A percentile compares a stretch with the other conserved stretches of the same genome.
Evolutionary conservation across 1,140 invertebrate species (phyloP).

Genomic region (Zaprionus davidi): DNA sequence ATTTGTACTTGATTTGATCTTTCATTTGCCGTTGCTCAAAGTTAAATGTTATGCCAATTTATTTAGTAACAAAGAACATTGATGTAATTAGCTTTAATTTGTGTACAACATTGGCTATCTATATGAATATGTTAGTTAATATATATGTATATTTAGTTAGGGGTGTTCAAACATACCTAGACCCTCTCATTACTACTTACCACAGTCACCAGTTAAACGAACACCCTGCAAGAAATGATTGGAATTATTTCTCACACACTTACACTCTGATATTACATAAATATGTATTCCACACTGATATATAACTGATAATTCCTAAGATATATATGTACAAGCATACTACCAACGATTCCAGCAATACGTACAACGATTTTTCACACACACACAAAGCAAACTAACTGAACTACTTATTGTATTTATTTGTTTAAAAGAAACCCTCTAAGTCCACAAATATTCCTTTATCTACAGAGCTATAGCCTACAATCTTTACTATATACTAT

Average conservation of each 20-base stretch:
- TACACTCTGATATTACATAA: conserved; percentile 56
- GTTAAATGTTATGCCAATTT: conserved; percentile 47
- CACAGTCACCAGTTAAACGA: conserved; percentile 1
- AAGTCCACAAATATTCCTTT: conserved; percentile 8
- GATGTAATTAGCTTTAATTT: conserved; percentile 68
- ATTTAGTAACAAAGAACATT: conserved; percentile 25
- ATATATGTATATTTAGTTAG: background rate
- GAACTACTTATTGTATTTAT: conserved; percentile 51
- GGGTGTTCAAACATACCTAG: background rate
- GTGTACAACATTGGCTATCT: conserved; percentile 31
- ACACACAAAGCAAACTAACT: conserved; percentile 29
- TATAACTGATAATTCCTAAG: conserved; percentile 69
- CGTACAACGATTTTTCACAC: conserved; percentile 62
- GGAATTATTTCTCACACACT: conserved; percentile 32
- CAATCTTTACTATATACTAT: conserved; percentile 12
- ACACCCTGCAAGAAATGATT: background rate
- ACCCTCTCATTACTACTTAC: background rate
- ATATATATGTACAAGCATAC: conserved; percentile 3
- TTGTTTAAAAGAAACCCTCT: background rate
- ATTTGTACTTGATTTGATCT: conserved; percentile 53
- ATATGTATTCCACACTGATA: conserved; percentile 53
- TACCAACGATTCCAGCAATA: conserved; percentile 69
- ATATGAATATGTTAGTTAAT: conserved; percentile 27
- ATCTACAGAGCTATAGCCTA: conserved; percentile 13
- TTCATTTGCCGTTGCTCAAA: conserved; percentile 48